Evolutionary conservation across 1,140 invertebrate species (phyloP), one percentile per base, ranked within the genome.

Genomic region (Hirudo medicinalis): DNA sequence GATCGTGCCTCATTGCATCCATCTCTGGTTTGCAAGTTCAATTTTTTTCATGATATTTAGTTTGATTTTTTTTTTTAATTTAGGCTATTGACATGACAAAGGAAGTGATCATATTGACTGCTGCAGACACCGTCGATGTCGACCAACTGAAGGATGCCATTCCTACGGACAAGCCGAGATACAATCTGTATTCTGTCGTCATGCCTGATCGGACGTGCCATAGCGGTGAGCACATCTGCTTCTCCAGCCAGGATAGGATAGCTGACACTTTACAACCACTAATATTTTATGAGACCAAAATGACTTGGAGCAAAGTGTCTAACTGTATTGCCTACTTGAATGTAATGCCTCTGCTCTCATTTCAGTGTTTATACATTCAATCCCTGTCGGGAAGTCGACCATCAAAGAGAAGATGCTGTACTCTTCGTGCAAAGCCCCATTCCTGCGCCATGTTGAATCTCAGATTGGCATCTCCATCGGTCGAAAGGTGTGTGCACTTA

Each of bases 391-490:
- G 11, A 63, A 63, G 57, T 63, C 57, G 11, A 63, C 57, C 22
- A 63, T 63, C 29, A 63, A 63, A 63, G 57, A 63, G 15, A 63
- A 63, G 57, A 63, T 63, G 57, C 19, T 63, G 57, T 63, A 63
- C 29, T 63, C 57, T 11, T 25, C 57, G 8, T 63, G 57, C 57
- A 63, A 63, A 22, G 29, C 29, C 11, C 22, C 57, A n/a, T 63
- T 63, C 57, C 57, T 63, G 29, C 6, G 19, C 0, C 22, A 32
- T 1, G 57, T 63, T n/a, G 57, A 63, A 15, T 22, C 57, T 13
- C 22, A 63, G 8, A 13, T 63, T n/a, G 29, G 29, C 22, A 63
- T 63, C 22, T 32, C 57, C 29, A 32, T 63, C 3, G 57, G 22
- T 22, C 22, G 57, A 20, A 63, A 63, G 57, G 57, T 63, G 29